Base-by-base conservation (phyloP, 2,888 invertebrate genomes). In the Salpingus planirostris region DNA sequence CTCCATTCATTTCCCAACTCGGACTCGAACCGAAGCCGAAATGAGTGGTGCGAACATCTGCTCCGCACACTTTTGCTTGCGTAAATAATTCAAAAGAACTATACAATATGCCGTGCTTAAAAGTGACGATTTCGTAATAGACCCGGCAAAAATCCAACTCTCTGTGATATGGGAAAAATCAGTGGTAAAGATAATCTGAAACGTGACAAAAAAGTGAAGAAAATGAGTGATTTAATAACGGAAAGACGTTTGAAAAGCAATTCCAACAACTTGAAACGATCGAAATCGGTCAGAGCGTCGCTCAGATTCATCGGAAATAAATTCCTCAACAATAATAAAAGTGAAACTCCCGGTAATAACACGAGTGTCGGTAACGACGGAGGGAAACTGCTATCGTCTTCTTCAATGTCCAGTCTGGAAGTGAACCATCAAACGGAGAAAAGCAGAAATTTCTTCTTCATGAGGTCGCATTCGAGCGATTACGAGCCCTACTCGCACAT, bases 241-340 rank as follows among this genome's bases (percentile, higher is more conserved):
- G 60, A 63, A 42, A 43, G 60, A 27, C 52, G 59, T 14, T n/a
- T n/a, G n/a, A 55, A 52, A 43, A 43, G 49, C 5, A 38, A 40
- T 42, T 42, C 48, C 7, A 38, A 40, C 14, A 68, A 65, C 18
- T 45, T 73, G 49, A 75, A 78, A 45, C 73, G 81, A 46, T 72
- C 79, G 45, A 71, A 77, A 60, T 80, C 80, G 44, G 78, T 81
- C 57, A 71, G 81, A 50, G 76, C 79, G 46, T 80, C 80, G 46
- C 64, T 82, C 46, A 73, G 80, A 44, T 62, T 77, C 57, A 74
- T 82, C 37, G 73, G 76, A 38, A 70, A 71, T 50, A 74, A 76
- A 58, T 73, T 76, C 66, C 44, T 64, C 27, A 43, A 36, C 10
- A 44, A 37, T 32, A n/a, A n/a, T n/a, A 45, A 43, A 32, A 44